phyloP scores from a whole-genome alignment of 2,797 vertebrate species.

The Parotocinclus haroldoi region DNA sequence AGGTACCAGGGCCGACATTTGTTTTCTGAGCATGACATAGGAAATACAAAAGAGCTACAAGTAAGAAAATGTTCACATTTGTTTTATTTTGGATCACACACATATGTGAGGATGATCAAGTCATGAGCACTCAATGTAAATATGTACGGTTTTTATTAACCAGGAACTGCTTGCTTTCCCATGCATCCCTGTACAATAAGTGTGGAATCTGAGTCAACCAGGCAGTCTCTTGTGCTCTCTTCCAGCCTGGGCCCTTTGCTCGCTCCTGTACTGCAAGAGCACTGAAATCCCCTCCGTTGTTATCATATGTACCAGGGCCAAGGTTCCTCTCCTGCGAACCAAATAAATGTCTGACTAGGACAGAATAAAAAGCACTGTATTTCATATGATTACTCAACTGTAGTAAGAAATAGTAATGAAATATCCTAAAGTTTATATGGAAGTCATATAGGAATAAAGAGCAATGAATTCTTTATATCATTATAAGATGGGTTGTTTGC shows the following conservation, averaged over 20 bases:
- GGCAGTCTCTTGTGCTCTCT: slow-evolving; percentile 41
- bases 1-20: slow-evolving; percentile 64
- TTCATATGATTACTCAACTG: too few relatives aligned
- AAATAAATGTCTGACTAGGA: too few relatives aligned
- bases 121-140: neutral
- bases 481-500: too few relatives aligned
- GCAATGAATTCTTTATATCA: too few relatives aligned
- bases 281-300: slow-evolving; percentile 53
- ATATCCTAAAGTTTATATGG: too few relatives aligned
- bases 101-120: too few relatives aligned
- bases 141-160: slow-evolving; percentile 50
- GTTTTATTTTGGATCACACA: too few relatives aligned
- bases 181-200: slow-evolving; percentile 56
- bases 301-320: slow-evolving; percentile 58
- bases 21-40: slow-evolving; percentile 49
- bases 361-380: too few relatives aligned
- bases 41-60: neutral
- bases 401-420: too few relatives aligned
- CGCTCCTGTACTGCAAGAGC: slow-evolving; percentile 32
- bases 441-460: too few relatives aligned
- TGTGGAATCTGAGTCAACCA: slow-evolving; percentile 57
- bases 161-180: slow-evolving; percentile 53
- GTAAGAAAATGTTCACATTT: too few relatives aligned
- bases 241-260: slow-evolving; percentile 52
- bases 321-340: slow-evolving; percentile 51